Base-by-base conservation (phyloP, 2,888 invertebrate species). In the Meta bourneti region DNA sequence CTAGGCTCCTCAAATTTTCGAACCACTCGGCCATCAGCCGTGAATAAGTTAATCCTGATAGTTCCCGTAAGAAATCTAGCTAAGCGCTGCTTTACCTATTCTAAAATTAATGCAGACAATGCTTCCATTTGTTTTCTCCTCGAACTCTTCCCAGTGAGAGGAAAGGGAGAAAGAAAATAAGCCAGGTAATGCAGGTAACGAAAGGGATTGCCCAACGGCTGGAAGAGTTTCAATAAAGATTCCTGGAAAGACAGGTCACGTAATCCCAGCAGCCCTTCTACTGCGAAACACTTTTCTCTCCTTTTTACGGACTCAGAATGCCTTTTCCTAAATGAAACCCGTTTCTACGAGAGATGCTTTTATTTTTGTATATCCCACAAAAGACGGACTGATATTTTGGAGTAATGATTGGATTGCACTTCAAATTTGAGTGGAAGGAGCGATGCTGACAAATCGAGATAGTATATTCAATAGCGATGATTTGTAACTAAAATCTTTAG, bases 161-260 rank as follows among this genome's bases (percentile, higher is more conserved):
- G 8, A 52, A 72, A 72, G 19, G 51, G 34, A 71, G 20, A 75
- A 82, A 72, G 82, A 34, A 34, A 34, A 34, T 71, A 80, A 70
- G 11, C 51, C 51, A 79, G 20, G 48, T 34, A 48, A 71, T 70
- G 34, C 86, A 78, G 79, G 86, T 78, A 79, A 88, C 48, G 19
- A 20, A 34, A 13, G 20, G 80, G 71, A 61, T 90, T 90, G 69
- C 85, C 72, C 72, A 85, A 90, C n/a, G 80, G 11, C 70, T 85
- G 85, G 85, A 90, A 85, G 51, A n/a, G 80, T 69, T 90, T 85
- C 90, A 85, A 80, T 70, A 48, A 71, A 6, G 48, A 61, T 89
- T 89, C 82, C 7, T 19, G 82, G 74, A 77, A 82, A n/a, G 61
- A 72, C 82, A 20, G 82, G 82, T 83, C 20, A 72, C n/a, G 52